These are phyloP conservation scores for Conops quadrifasciatus DNA, from an alignment of 2,888 invertebrate genomes.

Conservation along the genomic window DNA sequence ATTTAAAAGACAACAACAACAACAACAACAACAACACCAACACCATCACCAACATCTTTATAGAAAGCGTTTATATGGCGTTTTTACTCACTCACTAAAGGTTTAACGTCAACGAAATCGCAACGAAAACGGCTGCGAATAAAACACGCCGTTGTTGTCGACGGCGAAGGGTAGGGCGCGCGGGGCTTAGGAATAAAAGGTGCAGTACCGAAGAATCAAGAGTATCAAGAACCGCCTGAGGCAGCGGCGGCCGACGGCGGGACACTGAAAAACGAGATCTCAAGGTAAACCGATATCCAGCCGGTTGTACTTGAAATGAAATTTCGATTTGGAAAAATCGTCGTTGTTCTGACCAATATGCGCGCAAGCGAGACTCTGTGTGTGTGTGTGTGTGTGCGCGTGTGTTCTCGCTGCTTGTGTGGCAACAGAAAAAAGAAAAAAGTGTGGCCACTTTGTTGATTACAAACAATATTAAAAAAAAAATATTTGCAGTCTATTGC, in stretches of 20 bases:
- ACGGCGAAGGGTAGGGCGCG: too few relatives aligned
- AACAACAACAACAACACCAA: constrained; percentile 26
- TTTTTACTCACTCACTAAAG: constrained; percentile 17
- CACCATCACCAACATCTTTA: constrained; percentile 14
- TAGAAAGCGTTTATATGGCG: constrained; percentile 28
- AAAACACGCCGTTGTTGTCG: not conserved
- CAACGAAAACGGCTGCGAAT: not conserved
- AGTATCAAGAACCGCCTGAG: too few relatives aligned
- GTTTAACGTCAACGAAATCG: constrained; percentile 8
- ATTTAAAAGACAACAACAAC: constrained; percentile 29
- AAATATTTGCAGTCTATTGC: too few relatives aligned
- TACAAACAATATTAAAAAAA: too few relatives aligned
- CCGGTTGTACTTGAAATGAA: constrained; percentile 53
- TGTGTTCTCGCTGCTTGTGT: not conserved
- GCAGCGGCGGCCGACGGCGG: constrained; percentile 28
- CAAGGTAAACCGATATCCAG: constrained; percentile 50
- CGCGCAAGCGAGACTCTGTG: constrained; percentile 24
- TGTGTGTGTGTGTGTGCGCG: constrained; percentile 25
- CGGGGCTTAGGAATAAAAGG: too few relatives aligned
- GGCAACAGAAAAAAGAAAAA: too few relatives aligned
- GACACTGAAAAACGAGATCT: constrained; percentile 45
- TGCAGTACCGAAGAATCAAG: too few relatives aligned
- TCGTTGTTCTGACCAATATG: constrained; percentile 39
- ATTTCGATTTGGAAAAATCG: constrained; percentile 51
- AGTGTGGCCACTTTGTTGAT: too few relatives aligned